Evolutionary conservation across 2,797 vertebrate species (phyloP), one percentile per base, ranked within the genome.

Genomic region (Sternotherus odoratus): DNA sequence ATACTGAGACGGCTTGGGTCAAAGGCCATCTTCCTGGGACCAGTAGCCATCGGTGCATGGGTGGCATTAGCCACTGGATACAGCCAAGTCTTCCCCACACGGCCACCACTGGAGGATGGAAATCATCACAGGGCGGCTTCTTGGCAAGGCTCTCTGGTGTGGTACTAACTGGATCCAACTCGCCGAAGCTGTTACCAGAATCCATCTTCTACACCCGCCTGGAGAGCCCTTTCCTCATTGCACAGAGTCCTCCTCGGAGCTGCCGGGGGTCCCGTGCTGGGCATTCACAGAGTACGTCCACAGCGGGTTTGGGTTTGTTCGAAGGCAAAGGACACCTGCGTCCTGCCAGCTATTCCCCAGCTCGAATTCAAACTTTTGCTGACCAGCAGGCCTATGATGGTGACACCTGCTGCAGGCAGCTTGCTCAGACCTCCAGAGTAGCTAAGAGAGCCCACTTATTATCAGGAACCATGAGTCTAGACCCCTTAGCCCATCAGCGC

Each of bases 331-430:
- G 39, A 46, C 74, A 48, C 13, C 13, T 26, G 74, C 11, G 2
- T 24, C 74, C 74, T 15, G 33, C 23, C 50, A 51, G 93, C 74
- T 83, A 90, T 93, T 85, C 92, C 88, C 48, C 89, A 87, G 39
- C 85, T 93, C 90, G 93, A 95, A 95, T 93, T 36, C 51, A 88
- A 75, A 93, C 92, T 87, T 91, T 81, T 91, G 33, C 88, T 54
- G 69, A 87, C 81, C 43, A 80, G 92, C 94, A 54, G 88, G 74
- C 87, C 77, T 16, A 63, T 2, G 33, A n/a, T 17, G 33, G 17
- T 16, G n/a, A n/a, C 16, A 63, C 33, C 16, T 19, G 15, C 30
- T n/a, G 60, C 60, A 63, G 16, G 33, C 60, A 63, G 60, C 60
- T 63, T 17, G 60, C 16, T n/a, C 60, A 63, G 33, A 33, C 60